Conservation (phyloP, 2,888 invertebrate genomes). For the Pyrocoelia pectoralis region DNA sequence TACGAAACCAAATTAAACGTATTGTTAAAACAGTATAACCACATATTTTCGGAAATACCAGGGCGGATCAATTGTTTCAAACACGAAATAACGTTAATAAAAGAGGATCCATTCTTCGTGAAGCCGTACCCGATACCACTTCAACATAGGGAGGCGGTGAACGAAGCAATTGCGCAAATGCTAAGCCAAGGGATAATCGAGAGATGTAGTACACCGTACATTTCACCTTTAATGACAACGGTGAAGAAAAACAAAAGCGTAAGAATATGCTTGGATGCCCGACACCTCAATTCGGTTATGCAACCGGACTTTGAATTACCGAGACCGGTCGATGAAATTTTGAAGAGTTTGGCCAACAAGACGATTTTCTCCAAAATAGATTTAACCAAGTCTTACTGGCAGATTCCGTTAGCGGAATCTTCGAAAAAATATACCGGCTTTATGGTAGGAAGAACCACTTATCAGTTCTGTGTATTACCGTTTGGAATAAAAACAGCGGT, state of each 20-base stretch:
- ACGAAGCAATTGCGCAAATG: too few relatives aligned
- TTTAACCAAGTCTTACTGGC: background rate
- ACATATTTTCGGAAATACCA: too few relatives aligned
- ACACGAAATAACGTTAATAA: too few relatives aligned
- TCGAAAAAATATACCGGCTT: constrained; percentile 3
- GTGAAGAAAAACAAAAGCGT: background rate
- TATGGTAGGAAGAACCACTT: background rate
- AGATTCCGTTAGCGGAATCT: background rate
- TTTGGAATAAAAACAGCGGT: background rate
- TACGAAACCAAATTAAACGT: too few relatives aligned
- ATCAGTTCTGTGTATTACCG: background rate
- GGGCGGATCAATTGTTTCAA: too few relatives aligned
- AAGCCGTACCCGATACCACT: too few relatives aligned
- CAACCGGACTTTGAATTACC: background rate
- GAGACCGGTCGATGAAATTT: background rate
- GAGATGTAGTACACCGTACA: too few relatives aligned
- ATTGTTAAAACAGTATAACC: too few relatives aligned
- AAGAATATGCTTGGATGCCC: background rate
- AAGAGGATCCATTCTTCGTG: too few relatives aligned
- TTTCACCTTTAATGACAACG: too few relatives aligned
- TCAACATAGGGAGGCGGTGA: too few relatives aligned
- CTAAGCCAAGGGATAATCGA: background rate
- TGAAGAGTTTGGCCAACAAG: background rate
- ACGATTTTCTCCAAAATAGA: background rate
- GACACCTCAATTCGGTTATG: background rate